Conservation (phyloP, 1,140 invertebrate genomes). For the Lordiphosa mommai region DNA sequence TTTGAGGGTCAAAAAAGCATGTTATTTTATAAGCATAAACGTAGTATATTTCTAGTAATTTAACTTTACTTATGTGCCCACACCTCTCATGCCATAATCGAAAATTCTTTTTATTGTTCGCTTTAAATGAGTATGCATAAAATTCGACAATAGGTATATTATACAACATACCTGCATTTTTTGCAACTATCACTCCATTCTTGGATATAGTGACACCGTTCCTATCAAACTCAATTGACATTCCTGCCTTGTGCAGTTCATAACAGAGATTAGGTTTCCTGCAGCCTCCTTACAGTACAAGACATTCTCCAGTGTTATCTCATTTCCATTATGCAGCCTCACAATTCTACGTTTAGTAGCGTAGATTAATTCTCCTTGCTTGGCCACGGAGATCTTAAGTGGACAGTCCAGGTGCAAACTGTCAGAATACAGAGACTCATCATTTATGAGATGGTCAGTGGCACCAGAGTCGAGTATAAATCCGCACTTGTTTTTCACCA, state of each 20-base stretch:
- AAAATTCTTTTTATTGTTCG: slow-evolving; percentile 9
- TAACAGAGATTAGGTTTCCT: slow-evolving; percentile 22
- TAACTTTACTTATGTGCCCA: slow-evolving; percentile 62
- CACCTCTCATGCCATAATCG: slow-evolving; percentile 65
- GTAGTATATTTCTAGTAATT: slow-evolving; percentile 66
- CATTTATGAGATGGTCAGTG: slow-evolving; percentile 30
- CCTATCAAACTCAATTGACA: slow-evolving; percentile 9
- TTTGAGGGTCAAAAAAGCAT: too few relatives aligned
- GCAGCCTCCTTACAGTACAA: slow-evolving; percentile 12
- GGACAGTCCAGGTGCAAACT: slow-evolving; percentile 10
- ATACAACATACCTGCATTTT: slow-evolving; percentile 12
- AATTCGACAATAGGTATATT: slow-evolving; percentile 2
- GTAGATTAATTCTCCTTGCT: slow-evolving; percentile 20
- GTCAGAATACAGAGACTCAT: slow-evolving; percentile 18
- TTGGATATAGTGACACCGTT: background rate
- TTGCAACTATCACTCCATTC: slow-evolving; percentile 1
- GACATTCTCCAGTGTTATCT: slow-evolving; percentile 18
- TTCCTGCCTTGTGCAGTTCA: slow-evolving; percentile 12
- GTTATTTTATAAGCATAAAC: too few relatives aligned
- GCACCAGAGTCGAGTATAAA: slow-evolving; percentile 29
- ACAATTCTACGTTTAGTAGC: slow-evolving; percentile 23
- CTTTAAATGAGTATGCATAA: background rate
- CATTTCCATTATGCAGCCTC: slow-evolving; percentile 6
- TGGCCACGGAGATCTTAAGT: slow-evolving; percentile 14
- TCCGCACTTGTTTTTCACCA: background rate